phyloP scores from a whole-genome alignment of 1,140 invertebrate species.

The Eriosoma lanigerum region DNA sequence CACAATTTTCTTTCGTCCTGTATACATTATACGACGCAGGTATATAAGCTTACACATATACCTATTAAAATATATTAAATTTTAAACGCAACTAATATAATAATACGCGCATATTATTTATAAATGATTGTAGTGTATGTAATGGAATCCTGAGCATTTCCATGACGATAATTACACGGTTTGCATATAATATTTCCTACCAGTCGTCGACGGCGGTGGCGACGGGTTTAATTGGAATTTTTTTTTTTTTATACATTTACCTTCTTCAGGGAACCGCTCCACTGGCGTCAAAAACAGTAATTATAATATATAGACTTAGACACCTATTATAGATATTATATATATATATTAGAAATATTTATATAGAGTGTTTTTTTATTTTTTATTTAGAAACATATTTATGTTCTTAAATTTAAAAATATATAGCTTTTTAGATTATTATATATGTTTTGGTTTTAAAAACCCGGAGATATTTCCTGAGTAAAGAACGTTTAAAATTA shows the following conservation, averaged over 20 bases:
- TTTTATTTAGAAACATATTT: no score
- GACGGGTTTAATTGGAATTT: constrained; percentile 43
- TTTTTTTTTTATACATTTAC: constrained; percentile 15
- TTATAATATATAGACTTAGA: neutral
- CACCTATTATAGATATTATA: neutral
- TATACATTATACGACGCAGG: no score
- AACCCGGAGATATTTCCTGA: no score
- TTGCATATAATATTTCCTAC: constrained; percentile 31
- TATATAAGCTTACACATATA: no score
- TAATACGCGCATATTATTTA: no score
- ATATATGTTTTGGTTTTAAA: no score
- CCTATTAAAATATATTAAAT: no score
- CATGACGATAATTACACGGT: constrained; percentile 34
- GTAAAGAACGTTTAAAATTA: no score
- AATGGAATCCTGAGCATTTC: constrained; percentile 39
- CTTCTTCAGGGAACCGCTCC: constrained; percentile 11
- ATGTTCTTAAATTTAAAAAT: no score
- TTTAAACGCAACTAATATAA: neutral
- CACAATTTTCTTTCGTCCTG: no score
- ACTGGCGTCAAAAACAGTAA: constrained; percentile 43
- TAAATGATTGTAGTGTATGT: neutral
- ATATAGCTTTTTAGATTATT: no score
- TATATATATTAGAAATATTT: neutral
- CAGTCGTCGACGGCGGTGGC: neutral
- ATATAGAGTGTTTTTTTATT: no score